These are phyloP conservation scores for Austrolebias charrua DNA, from an alignment of 2,797 vertebrate species.

Conservation along the genomic window DNA sequence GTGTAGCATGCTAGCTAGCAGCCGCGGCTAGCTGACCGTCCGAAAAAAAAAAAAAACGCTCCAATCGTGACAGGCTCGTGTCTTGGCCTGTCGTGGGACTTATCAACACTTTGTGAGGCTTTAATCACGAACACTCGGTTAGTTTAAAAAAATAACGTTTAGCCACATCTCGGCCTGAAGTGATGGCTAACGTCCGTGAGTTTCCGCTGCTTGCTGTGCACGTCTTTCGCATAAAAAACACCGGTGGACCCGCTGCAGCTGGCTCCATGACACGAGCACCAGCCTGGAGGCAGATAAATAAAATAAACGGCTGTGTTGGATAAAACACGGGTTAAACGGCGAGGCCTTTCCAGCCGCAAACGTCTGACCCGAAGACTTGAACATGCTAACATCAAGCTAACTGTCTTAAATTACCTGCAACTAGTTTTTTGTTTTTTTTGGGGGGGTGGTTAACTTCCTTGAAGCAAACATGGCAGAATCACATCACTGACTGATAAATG, in stretches of 20 bases:
- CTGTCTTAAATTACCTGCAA: no score
- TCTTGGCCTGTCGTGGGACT: neutral
- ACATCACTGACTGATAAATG: neutral
- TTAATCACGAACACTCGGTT: neutral
- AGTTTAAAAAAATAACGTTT: constrained; percentile 25
- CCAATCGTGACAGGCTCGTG: neutral
- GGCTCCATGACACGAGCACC: neutral
- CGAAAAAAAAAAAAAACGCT: constrained; percentile 13
- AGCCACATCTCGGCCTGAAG: constrained; percentile 50
- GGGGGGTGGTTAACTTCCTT: constrained; percentile 9
- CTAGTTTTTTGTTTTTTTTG: no score
- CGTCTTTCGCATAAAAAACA: no score
- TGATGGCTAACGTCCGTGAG: constrained; percentile 27
- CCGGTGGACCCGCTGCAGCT: no score
- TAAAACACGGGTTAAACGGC: constrained; percentile 7
- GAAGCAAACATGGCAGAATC: neutral
- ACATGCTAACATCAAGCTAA: no score
- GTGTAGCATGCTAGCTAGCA: constrained; percentile 60
- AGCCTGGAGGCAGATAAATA: neutral
- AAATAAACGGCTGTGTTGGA: neutral
- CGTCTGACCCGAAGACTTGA: no score
- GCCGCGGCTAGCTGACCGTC: constrained; percentile 28
- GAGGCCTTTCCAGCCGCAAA: constrained; percentile 23
- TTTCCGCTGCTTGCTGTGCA: constrained; percentile 56
- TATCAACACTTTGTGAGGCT: neutral